Evolutionary conservation across 2,888 invertebrate genomes (phyloP), one percentile per base, ranked within the genome.

Genomic region (Mesodorylaimus sp.): DNA sequence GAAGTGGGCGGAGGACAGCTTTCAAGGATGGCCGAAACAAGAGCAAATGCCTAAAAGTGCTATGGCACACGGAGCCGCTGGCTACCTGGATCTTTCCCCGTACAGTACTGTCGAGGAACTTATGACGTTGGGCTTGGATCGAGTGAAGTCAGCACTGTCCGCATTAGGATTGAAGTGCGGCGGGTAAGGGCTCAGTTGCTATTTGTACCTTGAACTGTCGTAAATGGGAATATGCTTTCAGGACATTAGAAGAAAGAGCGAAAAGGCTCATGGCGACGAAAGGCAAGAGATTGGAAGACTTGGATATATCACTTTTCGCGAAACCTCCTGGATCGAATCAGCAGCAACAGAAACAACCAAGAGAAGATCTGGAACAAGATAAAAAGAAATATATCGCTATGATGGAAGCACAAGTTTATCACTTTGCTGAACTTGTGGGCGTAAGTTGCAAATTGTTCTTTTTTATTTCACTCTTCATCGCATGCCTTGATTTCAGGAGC

Each of bases 91-190:
- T 69, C 72, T 99, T n/a, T 89, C 91, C 0, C 89, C 91, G 0
- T 99, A 95, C 68, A 88, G 88, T 0, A 89, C 89, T 23, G 84
- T 86, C 79, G 86, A 88, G 70, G 97, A 99, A 70, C 70, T 99
- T 54, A 93, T 95, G 0, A 91, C 93, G 0, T 74, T 99, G 2
- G 97, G 97, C 23, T 70, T 97, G 58, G 97, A 97, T 73, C 79
- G 97, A 54, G 75, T 99, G 36, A 99, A 99, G 68, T 91, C 91
- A 0, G 95, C 93, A 1, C 71, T 95, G 16, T 83, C 93, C 80
- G 95, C 95, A 2, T 73, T 97, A 21, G 88, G 89, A 0, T 73
- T 99, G 1, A 99, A 99, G 70, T 97, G 97, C 71, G 97, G 97
- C 50, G 97, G 93, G 76, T 77, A 64, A 65, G 65, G n/a, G n/a